These are phyloP conservation scores for Hyperoodon ampullatus DNA, from an alignment of 2,113 vertebrate genomes.

Conservation along the genomic window DNA sequence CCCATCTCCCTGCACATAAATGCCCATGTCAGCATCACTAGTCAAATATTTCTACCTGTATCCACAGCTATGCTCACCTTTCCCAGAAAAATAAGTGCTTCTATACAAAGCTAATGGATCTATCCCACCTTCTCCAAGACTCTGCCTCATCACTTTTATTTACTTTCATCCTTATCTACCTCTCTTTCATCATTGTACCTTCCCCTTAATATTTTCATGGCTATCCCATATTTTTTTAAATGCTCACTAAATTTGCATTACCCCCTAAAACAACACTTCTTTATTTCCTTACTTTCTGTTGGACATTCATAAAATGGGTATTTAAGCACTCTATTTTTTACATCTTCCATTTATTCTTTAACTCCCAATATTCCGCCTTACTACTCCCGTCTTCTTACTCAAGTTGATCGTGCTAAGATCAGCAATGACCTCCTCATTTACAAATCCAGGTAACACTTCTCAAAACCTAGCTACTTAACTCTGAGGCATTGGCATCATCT, in stretches of 20 bases:
- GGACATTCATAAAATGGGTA: constrained; percentile 9
- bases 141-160: background rate
- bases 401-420: background rate
- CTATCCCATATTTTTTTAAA: background rate
- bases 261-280: background rate
- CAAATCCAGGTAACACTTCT: background rate
- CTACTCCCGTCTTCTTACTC: background rate
- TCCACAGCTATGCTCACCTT: background rate
- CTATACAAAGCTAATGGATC: background rate
- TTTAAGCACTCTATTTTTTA: background rate
- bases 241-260: background rate
- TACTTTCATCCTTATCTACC: background rate
- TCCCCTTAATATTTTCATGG: background rate
- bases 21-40: background rate
- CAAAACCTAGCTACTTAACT: background rate
- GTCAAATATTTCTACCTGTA: background rate
- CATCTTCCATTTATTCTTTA: background rate
- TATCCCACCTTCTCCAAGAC: background rate
- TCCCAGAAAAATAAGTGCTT: background rate
- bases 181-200: background rate
- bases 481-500: background rate
- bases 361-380: background rate
- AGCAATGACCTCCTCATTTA: background rate
- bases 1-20: background rate
- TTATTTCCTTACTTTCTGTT: background rate